Evolutionary conservation across 2,888 invertebrate genomes (phyloP), one percentile per base, ranked within the genome.

Genomic region (Odontocerum albicorne): DNA sequence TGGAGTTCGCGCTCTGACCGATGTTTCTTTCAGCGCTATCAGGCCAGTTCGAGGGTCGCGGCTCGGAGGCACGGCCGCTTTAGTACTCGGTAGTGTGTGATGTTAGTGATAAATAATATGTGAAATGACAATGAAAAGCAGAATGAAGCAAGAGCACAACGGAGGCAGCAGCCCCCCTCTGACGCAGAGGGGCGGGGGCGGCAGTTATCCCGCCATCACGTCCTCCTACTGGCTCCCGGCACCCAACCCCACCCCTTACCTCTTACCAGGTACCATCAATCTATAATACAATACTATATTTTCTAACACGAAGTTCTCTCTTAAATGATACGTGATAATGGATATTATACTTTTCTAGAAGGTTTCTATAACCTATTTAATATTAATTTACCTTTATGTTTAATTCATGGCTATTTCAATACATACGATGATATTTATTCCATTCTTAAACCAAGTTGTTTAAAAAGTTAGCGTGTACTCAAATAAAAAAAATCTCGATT

Each of bases 201-300:
- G 78, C 73, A 67, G 67, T 63, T 90, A 90, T 79, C 90, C 90
- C 70, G 82, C 89, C 66, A 90, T 90, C 80, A 87, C 86, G 73
- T 84, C 88, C 71, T 87, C 89, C 70, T 90, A 90, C 76, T 90
- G 90, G 90, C 84, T 89, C 68, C 88, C 90, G 63, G 86, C 89
- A 67, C 83, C 88, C 62, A 86, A 85, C 74, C 86, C 87, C 65
- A 86, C 86, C 70, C 90, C 89, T 67, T 90, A 90, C 77, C 84
- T 89, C 72, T 81, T 89, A 73, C 90, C 90, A 90, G 90, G 90
- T 90, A 85, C 60, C n/a, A n/a, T n/a, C n/a, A n/a, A n/a, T n/a
- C n/a, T n/a, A n/a, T n/a, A n/a, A n/a, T n/a, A n/a, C n/a, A n/a
- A n/a, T n/a, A n/a, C n/a, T n/a, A n/a, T n/a, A n/a, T n/a, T n/a